These are phyloP conservation scores for Benthosema pterotum DNA, from an alignment of 2,797 vertebrate genomes.

Conservation along the genomic window DNA sequence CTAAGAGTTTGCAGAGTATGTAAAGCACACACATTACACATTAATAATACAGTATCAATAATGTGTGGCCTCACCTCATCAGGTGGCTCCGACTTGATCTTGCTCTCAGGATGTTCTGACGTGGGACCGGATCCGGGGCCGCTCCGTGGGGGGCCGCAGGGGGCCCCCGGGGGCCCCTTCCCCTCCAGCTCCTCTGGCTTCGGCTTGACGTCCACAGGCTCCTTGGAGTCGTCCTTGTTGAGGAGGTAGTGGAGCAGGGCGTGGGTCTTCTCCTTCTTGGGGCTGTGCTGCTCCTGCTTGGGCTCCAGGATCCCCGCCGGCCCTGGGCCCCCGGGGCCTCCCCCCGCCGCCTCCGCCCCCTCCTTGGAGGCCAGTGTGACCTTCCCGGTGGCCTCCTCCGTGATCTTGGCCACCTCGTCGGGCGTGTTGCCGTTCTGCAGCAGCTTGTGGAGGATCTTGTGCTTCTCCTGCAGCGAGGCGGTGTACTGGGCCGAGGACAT, in stretches of 20 bases:
- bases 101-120: conserved; percentile 86
- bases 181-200: conserved; percentile 86
- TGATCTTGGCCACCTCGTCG: conserved; percentile 96
- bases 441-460: conserved; percentile 97
- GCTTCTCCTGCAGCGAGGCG: conserved; percentile 92
- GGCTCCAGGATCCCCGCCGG: conserved; percentile 59
- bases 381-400: conserved; percentile 95
- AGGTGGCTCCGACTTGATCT: conserved; percentile 89
- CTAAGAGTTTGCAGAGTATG: neutral
- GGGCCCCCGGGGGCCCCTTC: conserved; percentile 75
- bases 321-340: conserved; percentile 68
- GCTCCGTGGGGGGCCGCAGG: conserved; percentile 62
- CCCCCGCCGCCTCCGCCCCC: conserved; percentile 65
- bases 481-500: conserved; percentile 72
- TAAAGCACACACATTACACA: neutral
- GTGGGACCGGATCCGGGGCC: conserved; percentile 70
- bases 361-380: conserved; percentile 72
- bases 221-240: conserved; percentile 94
- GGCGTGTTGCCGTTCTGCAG: conserved; percentile 96
- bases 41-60: neutral
- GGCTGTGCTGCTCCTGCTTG: conserved; percentile 96
- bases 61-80: conserved; percentile 85
- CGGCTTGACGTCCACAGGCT: conserved; percentile 86
- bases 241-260: conserved; percentile 95
- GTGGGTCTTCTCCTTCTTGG: conserved; percentile 95